These are phyloP conservation scores for Zaprionus taronus DNA, from an alignment of 1,140 invertebrate species.

Conservation along the genomic window DNA sequence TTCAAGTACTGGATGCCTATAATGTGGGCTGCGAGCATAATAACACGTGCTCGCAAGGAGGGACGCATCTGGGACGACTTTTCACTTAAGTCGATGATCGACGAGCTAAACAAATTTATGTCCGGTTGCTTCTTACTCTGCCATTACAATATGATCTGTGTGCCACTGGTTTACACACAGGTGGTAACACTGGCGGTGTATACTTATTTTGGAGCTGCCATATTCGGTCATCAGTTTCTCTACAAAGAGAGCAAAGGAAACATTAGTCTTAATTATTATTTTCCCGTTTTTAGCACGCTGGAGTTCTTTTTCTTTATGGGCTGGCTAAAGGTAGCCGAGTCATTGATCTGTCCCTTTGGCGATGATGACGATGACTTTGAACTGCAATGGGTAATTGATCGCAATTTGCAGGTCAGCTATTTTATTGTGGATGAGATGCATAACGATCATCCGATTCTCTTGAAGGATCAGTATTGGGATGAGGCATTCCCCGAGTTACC, in stretches of 20 bases:
- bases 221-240: constrained; percentile 92
- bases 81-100: constrained; percentile 95
- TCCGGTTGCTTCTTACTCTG: constrained; percentile 92
- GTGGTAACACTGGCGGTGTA: constrained; percentile 97
- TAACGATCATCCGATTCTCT: constrained; percentile 93
- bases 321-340: constrained; percentile 94
- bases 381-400: constrained; percentile 94
- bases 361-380: constrained; percentile 92
- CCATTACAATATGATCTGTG: constrained; percentile 95
- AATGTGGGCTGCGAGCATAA: constrained; percentile 95
- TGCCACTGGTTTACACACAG: constrained; percentile 97
- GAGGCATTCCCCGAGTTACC: constrained; percentile 94
- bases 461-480: constrained; percentile 95
- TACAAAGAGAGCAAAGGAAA: constrained; percentile 81
- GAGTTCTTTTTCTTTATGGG: constrained; percentile 95
- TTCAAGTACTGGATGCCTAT: constrained; percentile 98
- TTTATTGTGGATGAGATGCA: constrained; percentile 98
- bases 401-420: constrained; percentile 94
- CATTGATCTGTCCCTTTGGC: constrained; percentile 93
- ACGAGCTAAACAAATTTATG: constrained; percentile 95
- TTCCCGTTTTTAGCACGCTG: constrained; percentile 93
- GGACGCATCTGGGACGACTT: constrained; percentile 96
- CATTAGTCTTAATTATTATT: constrained; percentile 88
- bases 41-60: constrained; percentile 94
- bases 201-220: constrained; percentile 91